Conservation (phyloP, 2,113 vertebrate genomes). For the Tursiops truncatus region DNA sequence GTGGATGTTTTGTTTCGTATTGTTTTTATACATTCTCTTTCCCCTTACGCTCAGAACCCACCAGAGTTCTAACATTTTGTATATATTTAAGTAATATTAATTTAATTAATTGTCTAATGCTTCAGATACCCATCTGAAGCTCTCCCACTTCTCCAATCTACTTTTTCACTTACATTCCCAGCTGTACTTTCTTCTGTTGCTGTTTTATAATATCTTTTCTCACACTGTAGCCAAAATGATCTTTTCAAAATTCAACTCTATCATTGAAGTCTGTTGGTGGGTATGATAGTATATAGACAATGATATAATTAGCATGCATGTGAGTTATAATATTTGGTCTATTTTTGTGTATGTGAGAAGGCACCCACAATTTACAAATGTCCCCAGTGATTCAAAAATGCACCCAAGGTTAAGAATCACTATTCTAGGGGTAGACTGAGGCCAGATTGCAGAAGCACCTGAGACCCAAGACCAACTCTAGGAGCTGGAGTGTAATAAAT, state of each 20-base stretch:
- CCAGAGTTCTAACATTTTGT: neutral
- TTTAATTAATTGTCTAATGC: neutral
- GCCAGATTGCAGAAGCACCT: neutral
- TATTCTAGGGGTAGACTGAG: neutral
- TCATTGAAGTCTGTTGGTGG: neutral
- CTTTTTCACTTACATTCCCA: neutral
- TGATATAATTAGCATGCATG: neutral
- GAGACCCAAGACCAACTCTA: neutral
- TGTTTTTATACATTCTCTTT: neutral
- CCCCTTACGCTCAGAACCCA: neutral
- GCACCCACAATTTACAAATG: neutral
- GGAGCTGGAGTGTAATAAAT: neutral
- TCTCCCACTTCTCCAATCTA: neutral
- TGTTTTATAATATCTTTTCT: neutral
- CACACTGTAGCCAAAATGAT: neutral
- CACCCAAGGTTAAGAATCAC: neutral
- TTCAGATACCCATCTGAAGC: neutral
- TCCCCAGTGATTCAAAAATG: neutral
- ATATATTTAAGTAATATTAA: neutral
- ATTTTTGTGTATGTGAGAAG: neutral
- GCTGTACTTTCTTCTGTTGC: neutral
- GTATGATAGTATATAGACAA: neutral
- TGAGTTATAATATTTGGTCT: neutral
- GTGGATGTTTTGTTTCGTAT: neutral
- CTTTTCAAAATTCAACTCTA: neutral